Evolutionary conservation across 2,888 invertebrate species (phyloP), one percentile per base, ranked within the genome.

Genomic region (Drosophila macrospina): DNA sequence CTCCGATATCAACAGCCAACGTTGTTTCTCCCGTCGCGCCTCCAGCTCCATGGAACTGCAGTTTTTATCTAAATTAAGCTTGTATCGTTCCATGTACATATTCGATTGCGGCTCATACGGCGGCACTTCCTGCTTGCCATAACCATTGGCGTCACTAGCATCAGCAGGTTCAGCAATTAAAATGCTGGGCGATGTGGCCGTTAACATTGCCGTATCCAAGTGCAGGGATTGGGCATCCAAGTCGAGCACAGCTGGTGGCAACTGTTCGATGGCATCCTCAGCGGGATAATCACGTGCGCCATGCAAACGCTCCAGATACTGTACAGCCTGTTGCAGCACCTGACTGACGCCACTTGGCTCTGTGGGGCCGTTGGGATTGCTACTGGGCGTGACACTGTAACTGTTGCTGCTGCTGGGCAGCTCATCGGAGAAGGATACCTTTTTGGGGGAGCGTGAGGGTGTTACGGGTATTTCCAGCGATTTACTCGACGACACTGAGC

Each of bases 11-110:
- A 92, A 77, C 13, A 92, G 81, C 92, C 92, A 92, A 34, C 92
- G 91, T 36, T 91, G 88, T 73, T 92, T 92, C 78, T 92, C 92
- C 47, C 92, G 90, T 61, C 90, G 88, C 62, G 91, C 92, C 77
- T 92, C 92, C 71, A 92, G 72, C 78, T 92, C 92, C 92, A 92
- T 92, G 26, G 90, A 87, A 80, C 92, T 92, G 76, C 89, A 92
- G 77, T 91, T 91, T 78, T 90, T 91, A 89, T 91, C 92, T 84
- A 91, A 88, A 85, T 91, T 90, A 77, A 91, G 79, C 78, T 91
- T 91, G 82, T 92, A 91, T 56, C 89, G 88, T 75, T 91, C 90
- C 84, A 91, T 87, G 80, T 91, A 91, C 69, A 77, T 69, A 72
- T 80, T 80, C 64, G 88, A 85, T 80, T 90, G 87, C 57, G 89